Base-by-base conservation (phyloP, 2,113 vertebrate species). In the Myrmecobius fasciatus region DNA sequence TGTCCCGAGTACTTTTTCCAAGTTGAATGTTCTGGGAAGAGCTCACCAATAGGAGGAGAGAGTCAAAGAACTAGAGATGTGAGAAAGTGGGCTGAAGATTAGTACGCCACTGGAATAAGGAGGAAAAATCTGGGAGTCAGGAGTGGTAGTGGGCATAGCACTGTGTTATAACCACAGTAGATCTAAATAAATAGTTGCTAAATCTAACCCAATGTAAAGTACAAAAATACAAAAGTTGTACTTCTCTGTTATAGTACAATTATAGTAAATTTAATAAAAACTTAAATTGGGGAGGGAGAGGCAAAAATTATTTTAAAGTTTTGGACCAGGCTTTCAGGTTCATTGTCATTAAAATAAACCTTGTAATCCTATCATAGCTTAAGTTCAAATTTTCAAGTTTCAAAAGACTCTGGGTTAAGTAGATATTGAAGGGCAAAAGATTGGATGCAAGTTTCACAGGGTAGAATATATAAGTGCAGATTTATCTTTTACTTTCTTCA, bases 401-500 rank as follows among this genome's bases (percentile, higher is more conserved):
- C 31, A 36, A 14, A 14, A 36, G 11, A 67, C 31, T 17, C 31
- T 12, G 3, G 28, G 56, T 67, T 67, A 67, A 31, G 5, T 0
- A 36, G 28, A 36, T 31, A 36, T 67, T 36, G 12, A 67, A 67
- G 31, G 56, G 31, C 11, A 67, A 31, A 3, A 5, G 3, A 67
- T 12, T 67, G 31, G 56, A 36, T 36, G 31, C 56, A 67, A 36
- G 9, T 20, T 67, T 67, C 36, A 67, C 31, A 14, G 36, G 3
- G 6, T 11, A 93, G 49, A 22, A 91, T 91, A 2, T n/a, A 26
- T 36, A 92, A 8, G 92, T 31, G 46, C 52, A 94, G 95, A 89
- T 97, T 56, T 24, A 91, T 94, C 92, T 89, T 96, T 92, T 12
- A 90, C n/a, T 12, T 1, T 47, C 52, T 28, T 95, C 92, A 75